phyloP scores from a whole-genome alignment of 2,888 invertebrate genomes.

The Dione juno region DNA sequence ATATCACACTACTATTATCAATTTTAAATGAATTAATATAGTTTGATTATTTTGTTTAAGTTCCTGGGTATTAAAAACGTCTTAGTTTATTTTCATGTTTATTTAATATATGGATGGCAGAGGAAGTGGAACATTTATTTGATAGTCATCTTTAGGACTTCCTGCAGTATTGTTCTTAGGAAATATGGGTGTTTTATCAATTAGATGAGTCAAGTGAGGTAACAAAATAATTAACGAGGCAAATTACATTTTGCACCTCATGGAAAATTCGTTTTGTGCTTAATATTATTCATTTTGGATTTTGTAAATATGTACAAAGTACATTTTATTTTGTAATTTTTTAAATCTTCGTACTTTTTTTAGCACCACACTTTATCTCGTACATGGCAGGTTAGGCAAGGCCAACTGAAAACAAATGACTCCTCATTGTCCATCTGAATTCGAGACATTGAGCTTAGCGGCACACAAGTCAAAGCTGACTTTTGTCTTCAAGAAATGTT shows the following conservation, averaged over 20 bases:
- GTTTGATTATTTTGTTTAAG: background rate
- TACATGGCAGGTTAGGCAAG: no score
- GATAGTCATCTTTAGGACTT: slow-evolving; percentile 27
- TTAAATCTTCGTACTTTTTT: no score
- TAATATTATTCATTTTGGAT: background rate
- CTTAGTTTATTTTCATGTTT: background rate
- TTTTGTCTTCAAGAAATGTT: no score
- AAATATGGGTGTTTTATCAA: slow-evolving; percentile 14
- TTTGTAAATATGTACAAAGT: background rate
- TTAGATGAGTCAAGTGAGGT: slow-evolving; percentile 8
- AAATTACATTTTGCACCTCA: background rate
- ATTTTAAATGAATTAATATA: background rate
- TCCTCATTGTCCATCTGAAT: no score
- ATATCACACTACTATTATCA: background rate
- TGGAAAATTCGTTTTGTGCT: background rate
- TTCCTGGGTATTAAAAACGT: background rate
- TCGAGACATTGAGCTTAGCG: no score
- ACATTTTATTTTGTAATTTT: background rate
- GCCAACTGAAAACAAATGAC: no score
- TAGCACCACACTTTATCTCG: no score
- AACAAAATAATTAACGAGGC: slow-evolving; percentile 3
- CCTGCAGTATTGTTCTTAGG: slow-evolving; percentile 34
- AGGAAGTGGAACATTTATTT: slow-evolving; percentile 17
- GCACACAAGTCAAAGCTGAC: no score
- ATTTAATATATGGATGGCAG: background rate